Base-by-base conservation (phyloP, 2,113 vertebrate genomes). In the Himantopus leucocephalus region DNA sequence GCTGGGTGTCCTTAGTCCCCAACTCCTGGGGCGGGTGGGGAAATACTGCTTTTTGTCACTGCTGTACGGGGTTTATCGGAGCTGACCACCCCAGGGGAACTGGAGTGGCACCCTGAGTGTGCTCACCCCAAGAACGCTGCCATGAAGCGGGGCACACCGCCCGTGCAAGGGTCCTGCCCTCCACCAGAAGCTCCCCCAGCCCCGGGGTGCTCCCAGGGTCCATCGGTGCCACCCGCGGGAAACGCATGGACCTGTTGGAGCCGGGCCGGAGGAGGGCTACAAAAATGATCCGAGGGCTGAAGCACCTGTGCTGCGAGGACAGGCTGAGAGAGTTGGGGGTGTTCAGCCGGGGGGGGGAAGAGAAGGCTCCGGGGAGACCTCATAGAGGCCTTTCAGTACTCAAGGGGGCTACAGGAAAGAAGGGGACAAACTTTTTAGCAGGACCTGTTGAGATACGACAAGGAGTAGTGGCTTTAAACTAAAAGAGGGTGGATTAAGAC, bases 121-220 rank as follows among this genome's bases (percentile, higher is more conserved):
- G 18, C 24, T 27, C 60, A 26, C 43, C 16, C 41, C 6, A 2
- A 64, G 27, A 34, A 12, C 0, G 20, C n/a, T 26, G 45, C 48
- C 4, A 0, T 0, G 37, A 72, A 58, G 58, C 8, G 4, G 52
- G 45, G 3, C 48, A 8, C 1, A 5, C 23, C 0, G 0, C 4
- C 4, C 17, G 9, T 29, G 73, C 41, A 27, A 11, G 29, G 34
- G 43, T 23, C 60, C 60, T 48, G 75, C 24, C 43, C 41, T 1
- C 2, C 14, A 2, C 1, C 15, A 2, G 47, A 17, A 53, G 8
- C 34, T 53, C 6, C n/a, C 41, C 14, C 21, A 34, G 47, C 37
- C 32, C 17, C 7, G 5, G 14, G 15, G 15, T 34, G 16, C 3
- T 82, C 30, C 13, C 50, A 5, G 45, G 18, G 1, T 13, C 39